Evolutionary conservation across 2,113 vertebrate species (phyloP).

Genomic region (Macroglossus sobrinus): DNA sequence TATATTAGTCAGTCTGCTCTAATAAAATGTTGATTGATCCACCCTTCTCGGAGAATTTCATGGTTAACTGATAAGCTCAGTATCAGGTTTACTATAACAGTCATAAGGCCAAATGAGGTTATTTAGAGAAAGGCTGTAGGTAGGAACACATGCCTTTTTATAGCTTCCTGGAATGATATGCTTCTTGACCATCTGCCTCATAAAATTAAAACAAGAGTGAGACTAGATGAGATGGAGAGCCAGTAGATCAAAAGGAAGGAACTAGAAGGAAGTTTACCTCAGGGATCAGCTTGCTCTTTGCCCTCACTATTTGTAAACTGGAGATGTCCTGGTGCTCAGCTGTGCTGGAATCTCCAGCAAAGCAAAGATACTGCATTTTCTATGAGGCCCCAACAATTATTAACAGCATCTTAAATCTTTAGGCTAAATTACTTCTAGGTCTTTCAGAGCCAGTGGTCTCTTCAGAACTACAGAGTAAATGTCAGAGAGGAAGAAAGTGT

Average conservation of each 20-base stretch:
- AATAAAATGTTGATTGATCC: not conserved
- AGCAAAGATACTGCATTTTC: not conserved
- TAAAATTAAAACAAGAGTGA: conserved; percentile 13
- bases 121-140: not conserved
- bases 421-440: not conserved
- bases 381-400: not conserved
- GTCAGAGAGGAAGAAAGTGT: not conserved
- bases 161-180: not conserved
- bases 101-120: not conserved
- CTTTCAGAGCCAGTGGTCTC: not conserved
- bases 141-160: not conserved
- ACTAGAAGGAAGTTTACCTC: not conserved
- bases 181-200: conserved; percentile 1
- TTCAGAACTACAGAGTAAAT: not conserved
- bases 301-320: not conserved
- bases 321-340: not conserved
- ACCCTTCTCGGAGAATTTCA: not conserved
- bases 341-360: not conserved
- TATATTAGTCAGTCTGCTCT: not conserved
- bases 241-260: not conserved
- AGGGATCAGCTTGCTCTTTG: not conserved
- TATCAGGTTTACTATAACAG: not conserved
- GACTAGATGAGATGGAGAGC: not conserved
- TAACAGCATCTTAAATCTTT: not conserved
- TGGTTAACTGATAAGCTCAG: not conserved